phyloP scores from a whole-genome alignment of 1,140 invertebrate genomes.

The Saccostrea glomerata region DNA sequence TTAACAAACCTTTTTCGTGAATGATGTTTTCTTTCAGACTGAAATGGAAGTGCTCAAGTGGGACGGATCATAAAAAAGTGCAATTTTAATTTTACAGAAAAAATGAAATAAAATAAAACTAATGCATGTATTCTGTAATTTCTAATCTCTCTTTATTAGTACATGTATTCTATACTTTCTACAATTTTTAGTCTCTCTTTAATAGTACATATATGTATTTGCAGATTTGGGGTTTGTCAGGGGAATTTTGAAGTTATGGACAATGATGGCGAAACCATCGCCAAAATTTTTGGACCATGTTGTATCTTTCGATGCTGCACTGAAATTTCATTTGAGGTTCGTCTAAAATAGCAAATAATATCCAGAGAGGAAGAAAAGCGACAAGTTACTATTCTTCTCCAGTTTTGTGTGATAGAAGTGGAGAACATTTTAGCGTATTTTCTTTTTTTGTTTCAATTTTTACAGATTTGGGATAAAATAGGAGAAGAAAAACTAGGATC shows the following conservation, averaged over 20 bases:
- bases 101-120: too few relatives aligned
- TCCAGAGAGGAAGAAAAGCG: too few relatives aligned
- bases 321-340: conserved; percentile 64
- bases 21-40: too few relatives aligned
- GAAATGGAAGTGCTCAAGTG: too few relatives aligned
- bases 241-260: conserved; percentile 65
- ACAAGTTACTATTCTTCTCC: background rate
- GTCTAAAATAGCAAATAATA: background rate
- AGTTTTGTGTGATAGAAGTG: background rate
- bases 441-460: conserved; percentile 4
- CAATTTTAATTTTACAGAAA: too few relatives aligned
- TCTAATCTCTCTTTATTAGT: too few relatives aligned
- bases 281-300: conserved; percentile 61
- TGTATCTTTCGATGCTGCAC: conserved; percentile 66
- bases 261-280: conserved; percentile 59
- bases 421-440: background rate
- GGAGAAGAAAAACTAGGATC: conserved; percentile 60
- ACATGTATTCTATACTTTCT: too few relatives aligned
- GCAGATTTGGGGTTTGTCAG: conserved; percentile 50
- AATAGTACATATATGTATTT: background rate
- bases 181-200: too few relatives aligned
- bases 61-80: too few relatives aligned
- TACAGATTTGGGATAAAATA: conserved; percentile 61
- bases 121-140: too few relatives aligned
- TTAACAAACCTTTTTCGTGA: too few relatives aligned